Evolutionary conservation across 2,888 invertebrate genomes (phyloP).

Genomic region (Loripinus fragilis): DNA sequence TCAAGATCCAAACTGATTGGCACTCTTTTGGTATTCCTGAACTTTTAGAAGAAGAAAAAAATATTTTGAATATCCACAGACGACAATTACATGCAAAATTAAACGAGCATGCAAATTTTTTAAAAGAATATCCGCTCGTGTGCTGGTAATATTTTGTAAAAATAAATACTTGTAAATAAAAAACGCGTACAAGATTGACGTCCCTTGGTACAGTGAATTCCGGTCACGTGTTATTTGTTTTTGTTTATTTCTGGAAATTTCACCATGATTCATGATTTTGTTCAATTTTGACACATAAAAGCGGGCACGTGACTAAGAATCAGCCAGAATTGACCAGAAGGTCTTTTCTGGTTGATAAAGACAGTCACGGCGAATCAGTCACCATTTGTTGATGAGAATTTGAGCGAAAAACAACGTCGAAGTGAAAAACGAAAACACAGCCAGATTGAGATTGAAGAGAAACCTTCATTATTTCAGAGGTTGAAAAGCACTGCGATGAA

Average conservation of each 20-base stretch:
- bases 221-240: conserved; percentile 30
- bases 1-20: too few relatives aligned
- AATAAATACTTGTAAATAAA: too few relatives aligned
- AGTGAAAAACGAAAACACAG: background rate
- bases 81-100: too few relatives aligned
- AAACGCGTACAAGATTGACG: conserved; percentile 11
- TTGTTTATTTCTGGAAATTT: conserved; percentile 22
- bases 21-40: too few relatives aligned
- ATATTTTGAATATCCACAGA: too few relatives aligned
- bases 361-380: background rate
- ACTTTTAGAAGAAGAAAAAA: too few relatives aligned
- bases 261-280: conserved; percentile 22
- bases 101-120: too few relatives aligned
- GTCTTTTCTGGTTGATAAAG: conserved; percentile 41
- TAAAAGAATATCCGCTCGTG: too few relatives aligned
- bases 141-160: too few relatives aligned
- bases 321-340: conserved; percentile 39
- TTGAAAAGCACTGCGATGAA: conserved; percentile 37
- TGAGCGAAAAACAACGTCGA: background rate
- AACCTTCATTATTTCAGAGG: conserved; percentile 8
- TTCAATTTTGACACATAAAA: background rate
- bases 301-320: conserved; percentile 30
- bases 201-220: conserved; percentile 26
- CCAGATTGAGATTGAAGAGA: conserved; percentile 2
- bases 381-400: background rate